A percentile compares a stretch with the other conserved stretches of the same genome.
Evolutionary conservation across 2,797 vertebrate species (phyloP).

Genomic region (Taeniopygia guttata): DNA sequence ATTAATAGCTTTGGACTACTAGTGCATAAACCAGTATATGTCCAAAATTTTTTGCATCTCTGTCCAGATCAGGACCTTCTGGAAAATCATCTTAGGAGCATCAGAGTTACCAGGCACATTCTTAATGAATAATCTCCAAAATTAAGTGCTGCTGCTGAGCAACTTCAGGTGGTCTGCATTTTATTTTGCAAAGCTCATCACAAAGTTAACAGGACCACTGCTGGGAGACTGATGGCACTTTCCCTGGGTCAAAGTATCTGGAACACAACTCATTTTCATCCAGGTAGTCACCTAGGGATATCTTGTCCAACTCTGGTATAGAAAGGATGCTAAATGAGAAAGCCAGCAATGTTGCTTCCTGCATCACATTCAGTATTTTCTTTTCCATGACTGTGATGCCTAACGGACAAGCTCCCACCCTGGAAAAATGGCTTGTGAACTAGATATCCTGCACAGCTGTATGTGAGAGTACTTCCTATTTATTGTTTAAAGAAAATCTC

Average conservation of each 20-base stretch:
- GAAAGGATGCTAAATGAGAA: background rate
- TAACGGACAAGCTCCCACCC: background rate
- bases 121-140: background rate
- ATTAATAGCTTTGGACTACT: background rate
- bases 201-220: background rate
- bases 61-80: background rate
- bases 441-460: slow-evolving; percentile 75
- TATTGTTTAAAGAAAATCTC: slow-evolving; percentile 66
- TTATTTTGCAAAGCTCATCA: background rate
- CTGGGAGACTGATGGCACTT: background rate
- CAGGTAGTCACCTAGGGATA: background rate
- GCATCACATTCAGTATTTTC: slow-evolving; percentile 23
- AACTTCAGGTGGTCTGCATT: background rate
- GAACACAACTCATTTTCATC: background rate
- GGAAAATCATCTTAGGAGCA: background rate
- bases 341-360: slow-evolving; percentile 60
- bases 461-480: slow-evolving; percentile 64
- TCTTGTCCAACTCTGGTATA: background rate
- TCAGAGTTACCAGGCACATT: background rate
- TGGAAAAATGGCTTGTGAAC: slow-evolving; percentile 68
- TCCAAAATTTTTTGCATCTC: background rate
- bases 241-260: background rate
- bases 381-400: slow-evolving; percentile 49
- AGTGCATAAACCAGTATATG: background rate
- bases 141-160: background rate